A percentile compares a stretch with the other conserved stretches of the same genome.
These are phyloP conservation scores for Pterobdella sp. DNA, from an alignment of 2,888 invertebrate species.

Conservation along the genomic window DNA sequence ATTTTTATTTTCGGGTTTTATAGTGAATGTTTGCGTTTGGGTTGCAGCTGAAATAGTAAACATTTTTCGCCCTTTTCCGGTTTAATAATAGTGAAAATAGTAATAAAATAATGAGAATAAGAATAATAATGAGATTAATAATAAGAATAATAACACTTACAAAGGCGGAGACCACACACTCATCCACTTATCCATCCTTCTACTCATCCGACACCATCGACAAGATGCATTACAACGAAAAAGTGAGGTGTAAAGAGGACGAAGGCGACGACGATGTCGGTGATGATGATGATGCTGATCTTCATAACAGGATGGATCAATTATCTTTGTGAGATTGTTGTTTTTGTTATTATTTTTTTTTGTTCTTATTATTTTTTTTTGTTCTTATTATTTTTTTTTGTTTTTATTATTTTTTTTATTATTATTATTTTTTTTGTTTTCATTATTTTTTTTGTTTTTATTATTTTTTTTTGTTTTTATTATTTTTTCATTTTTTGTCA, in stretches of 20 bases:
- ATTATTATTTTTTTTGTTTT: not conserved
- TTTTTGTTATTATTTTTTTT: not conserved
- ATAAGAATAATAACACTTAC: not conserved
- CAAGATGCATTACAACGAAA: not conserved
- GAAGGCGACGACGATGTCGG: conserved; percentile 19
- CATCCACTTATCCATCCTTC: conserved; percentile 8
- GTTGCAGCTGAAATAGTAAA: too few relatives aligned
- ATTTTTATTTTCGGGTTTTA: too few relatives aligned
- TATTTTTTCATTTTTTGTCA: not conserved
- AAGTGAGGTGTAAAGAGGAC: not conserved
- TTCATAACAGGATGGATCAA: conserved; percentile 24
- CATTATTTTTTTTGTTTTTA: not conserved
- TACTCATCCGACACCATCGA: not conserved
- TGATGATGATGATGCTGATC: conserved; percentile 18
- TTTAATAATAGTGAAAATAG: too few relatives aligned
- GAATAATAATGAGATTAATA: not conserved
- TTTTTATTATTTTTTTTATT: not conserved
- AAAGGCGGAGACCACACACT: not conserved
- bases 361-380: not conserved
- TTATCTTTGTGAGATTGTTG: not conserved
- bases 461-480: not conserved
- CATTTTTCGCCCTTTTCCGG: too few relatives aligned
- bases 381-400: not conserved
- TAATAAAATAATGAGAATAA: too few relatives aligned
- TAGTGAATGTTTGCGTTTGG: too few relatives aligned